phyloP scores from a whole-genome alignment of 2,888 invertebrate genomes.

The Macroteleia sp. region DNA sequence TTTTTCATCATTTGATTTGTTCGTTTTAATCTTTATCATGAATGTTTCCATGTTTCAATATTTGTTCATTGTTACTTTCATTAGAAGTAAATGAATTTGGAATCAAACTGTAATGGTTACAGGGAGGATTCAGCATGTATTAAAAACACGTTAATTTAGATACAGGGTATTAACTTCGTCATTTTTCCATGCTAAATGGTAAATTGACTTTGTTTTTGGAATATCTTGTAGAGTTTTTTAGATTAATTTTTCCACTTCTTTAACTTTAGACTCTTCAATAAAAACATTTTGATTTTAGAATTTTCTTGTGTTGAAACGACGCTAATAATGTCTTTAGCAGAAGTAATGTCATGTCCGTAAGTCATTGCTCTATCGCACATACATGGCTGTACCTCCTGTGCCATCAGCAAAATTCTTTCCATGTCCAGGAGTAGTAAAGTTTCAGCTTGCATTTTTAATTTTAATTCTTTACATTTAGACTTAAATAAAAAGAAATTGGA shows the following conservation, averaged over 20 bases:
- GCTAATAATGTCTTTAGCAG: conserved; percentile 16
- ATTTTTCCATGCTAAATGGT: conserved; percentile 26
- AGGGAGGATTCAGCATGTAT: conserved; percentile 25
- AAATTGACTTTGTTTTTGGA: conserved; percentile 26
- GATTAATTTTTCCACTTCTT: conserved; percentile 7
- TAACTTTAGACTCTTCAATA: conserved; percentile 19
- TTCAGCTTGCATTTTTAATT: conserved; percentile 23
- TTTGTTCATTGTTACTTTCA: neutral
- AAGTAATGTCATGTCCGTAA: conserved; percentile 21
- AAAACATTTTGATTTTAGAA: conserved; percentile 30
- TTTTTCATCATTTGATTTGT: neutral
- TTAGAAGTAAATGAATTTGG: neutral
- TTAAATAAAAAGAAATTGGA: conserved; percentile 30
- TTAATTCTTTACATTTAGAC: conserved; percentile 22
- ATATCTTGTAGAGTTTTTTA: conserved; percentile 8
- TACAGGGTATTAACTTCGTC: conserved; percentile 11
- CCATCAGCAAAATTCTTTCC: conserved; percentile 40
- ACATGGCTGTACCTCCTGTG: conserved; percentile 10
- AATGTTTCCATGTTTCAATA: neutral
- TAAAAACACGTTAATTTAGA: conserved; percentile 28
- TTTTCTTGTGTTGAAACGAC: conserved; percentile 13
- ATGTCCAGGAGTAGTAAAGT: conserved; percentile 34
- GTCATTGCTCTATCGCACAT: conserved; percentile 30
- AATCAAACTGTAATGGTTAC: neutral
- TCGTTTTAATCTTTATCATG: neutral